phyloP scores from a whole-genome alignment of 2,797 vertebrate species.

The Ctenochaetus hawaiiensis region DNA sequence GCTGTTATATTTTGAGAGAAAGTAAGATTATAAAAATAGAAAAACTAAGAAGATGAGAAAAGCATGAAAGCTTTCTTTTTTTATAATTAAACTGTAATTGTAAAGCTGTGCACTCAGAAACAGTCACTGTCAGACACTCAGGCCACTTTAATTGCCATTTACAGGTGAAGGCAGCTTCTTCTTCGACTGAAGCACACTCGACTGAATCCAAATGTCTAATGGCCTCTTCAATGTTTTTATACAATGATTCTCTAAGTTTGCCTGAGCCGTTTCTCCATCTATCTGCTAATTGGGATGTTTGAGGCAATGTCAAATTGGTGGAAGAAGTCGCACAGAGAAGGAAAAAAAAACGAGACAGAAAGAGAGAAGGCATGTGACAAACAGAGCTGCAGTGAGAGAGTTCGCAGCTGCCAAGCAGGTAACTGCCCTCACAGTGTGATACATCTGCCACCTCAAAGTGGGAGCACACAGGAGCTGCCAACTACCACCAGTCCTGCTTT shows the following conservation, averaged over 20 bases:
- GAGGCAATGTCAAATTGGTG: constrained; percentile 43
- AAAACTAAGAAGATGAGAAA: constrained; percentile 12
- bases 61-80: constrained; percentile 3
- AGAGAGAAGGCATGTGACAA: constrained; percentile 38
- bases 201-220: constrained; percentile 49
- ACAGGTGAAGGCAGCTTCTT: constrained; percentile 47
- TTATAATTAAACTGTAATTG: constrained; percentile 36
- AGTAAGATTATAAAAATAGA: neutral
- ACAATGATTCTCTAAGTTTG: constrained; percentile 47
- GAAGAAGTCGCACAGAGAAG: constrained; percentile 19
- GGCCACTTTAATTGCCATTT: constrained; percentile 56
- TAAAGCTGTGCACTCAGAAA: constrained; percentile 30
- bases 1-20: neutral
- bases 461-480: constrained; percentile 50
- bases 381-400: constrained; percentile 19
- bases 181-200: constrained; percentile 33
- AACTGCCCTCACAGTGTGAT: constrained; percentile 63
- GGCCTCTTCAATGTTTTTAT: constrained; percentile 43
- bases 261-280: constrained; percentile 42
- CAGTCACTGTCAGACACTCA: constrained; percentile 40
- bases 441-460: constrained; percentile 67
- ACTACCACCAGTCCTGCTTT: constrained; percentile 30
- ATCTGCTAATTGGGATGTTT: constrained; percentile 67
- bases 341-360: constrained; percentile 16
- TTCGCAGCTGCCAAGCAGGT: constrained; percentile 63